Base-by-base conservation (phyloP, 1,140 invertebrate species). In the Drosophila melanogaster region DNA sequence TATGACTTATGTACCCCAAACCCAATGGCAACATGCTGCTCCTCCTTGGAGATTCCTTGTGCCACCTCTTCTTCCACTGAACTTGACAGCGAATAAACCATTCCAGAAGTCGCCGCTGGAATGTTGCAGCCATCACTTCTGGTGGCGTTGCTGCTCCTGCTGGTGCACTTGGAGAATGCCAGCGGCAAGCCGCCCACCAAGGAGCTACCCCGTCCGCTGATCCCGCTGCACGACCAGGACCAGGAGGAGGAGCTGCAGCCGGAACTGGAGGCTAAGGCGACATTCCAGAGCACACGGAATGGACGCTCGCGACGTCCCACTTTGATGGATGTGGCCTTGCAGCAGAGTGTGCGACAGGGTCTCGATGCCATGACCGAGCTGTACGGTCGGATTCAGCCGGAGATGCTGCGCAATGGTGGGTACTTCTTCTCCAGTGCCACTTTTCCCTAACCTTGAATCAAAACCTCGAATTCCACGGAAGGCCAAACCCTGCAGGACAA, bases 341-440 rank as follows among this genome's bases (percentile, higher is more conserved):
- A 92, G 47, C 71, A 78, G 30, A 92, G 91, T 54, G 91, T 90
- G 47, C 76, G 75, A 11, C 75, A 92, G 73, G 92, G 92, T 47
- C 57, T 92, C 4, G 74, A 91, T 67, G 92, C 91, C 38, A 92
- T 92, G 92, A 71, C 73, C 35, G 75, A 91, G 33, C 65, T 92
- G 2, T 92, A 92, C 65, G 81, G 81, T 4, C 69, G 74, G 58
- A 83, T 86, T 41, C 90, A 92, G 53, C 92, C 92, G 15, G 73
- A 91, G 75, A 91, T 92, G 59, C 50, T 92, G 33, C 73, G 74
- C 59, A 92, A 91, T 78, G 90, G 92, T 92, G 57, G 47, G 90
- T 76, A 67, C 62, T 33, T 15, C 19, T 33, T 10, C 10, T n/a
- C 2, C 14, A 10, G 3, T 24, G 12, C 14, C 8, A 43, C 17